Evolutionary conservation across 2,797 vertebrate species (phyloP).

Genomic region (Anguilla pacifica): DNA sequence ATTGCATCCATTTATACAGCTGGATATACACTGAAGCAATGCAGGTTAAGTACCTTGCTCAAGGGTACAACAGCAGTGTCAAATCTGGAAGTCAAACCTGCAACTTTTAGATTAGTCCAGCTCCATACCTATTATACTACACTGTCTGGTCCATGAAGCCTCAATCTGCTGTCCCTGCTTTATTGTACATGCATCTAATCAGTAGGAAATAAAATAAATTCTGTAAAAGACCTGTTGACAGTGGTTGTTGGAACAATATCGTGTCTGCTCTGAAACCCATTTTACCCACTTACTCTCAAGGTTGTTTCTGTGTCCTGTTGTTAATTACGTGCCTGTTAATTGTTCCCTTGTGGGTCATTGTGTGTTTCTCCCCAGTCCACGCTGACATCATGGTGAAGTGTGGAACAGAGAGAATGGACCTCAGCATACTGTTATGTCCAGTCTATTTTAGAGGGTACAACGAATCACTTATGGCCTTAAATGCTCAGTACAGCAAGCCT

Average conservation of each 20-base stretch:
- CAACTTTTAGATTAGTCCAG: too few relatives aligned
- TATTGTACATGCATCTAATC: conserved; percentile 23
- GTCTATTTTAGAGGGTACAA: conserved; percentile 70
- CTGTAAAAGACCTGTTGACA: neutral
- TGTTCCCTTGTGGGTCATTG: neutral
- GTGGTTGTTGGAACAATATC: conserved; percentile 15
- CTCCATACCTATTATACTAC: too few relatives aligned
- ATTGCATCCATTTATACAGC: too few relatives aligned
- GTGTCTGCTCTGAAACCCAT: neutral
- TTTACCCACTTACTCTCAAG: neutral
- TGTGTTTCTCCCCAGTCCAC: conserved; percentile 55
- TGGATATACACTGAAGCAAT: too few relatives aligned
- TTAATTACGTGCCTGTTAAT: neutral
- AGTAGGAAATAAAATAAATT: conserved; percentile 31
- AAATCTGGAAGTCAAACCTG: too few relatives aligned
- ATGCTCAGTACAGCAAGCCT: conserved; percentile 52
- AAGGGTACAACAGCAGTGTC: too few relatives aligned
- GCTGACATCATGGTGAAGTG: conserved; percentile 66
- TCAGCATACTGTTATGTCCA: conserved; percentile 70
- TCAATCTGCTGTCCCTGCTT: neutral
- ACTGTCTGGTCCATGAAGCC: too few relatives aligned
- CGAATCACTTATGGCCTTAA: conserved; percentile 70
- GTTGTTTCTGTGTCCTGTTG: neutral
- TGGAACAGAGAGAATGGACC: conserved; percentile 61
- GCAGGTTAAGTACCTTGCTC: too few relatives aligned